Evolutionary conservation across 2,113 vertebrate species (phyloP).

Genomic region (Triplophysa dalaica): DNA sequence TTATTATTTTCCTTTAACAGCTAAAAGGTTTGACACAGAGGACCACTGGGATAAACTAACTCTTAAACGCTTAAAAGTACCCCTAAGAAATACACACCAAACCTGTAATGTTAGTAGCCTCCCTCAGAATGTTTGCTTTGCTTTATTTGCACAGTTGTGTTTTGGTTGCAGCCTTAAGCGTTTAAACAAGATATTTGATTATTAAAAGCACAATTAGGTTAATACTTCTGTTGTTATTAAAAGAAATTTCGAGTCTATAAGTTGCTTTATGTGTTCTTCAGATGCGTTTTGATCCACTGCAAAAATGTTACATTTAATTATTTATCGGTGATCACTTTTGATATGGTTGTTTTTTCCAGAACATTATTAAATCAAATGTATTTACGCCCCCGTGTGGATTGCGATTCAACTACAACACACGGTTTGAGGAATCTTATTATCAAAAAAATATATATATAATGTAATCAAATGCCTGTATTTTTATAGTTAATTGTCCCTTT

Average conservation of each 20-base stretch:
- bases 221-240: background rate
- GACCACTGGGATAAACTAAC: conserved; percentile 41
- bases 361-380: background rate
- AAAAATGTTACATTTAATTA: background rate
- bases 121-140: conserved; percentile 24
- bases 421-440: background rate
- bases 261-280: background rate
- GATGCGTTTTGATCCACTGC: background rate
- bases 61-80: conserved; percentile 39
- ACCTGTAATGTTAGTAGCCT: conserved; percentile 59
- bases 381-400: conserved; percentile 4
- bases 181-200: conserved; percentile 4
- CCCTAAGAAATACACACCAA: conserved; percentile 66
- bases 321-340: background rate
- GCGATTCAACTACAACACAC: background rate
- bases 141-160: conserved; percentile 38
- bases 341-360: too few species aligned
- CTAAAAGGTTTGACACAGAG: background rate
- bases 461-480: too few species aligned
- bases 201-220: background rate
- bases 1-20: background rate
- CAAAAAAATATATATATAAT: too few species aligned
- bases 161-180: conserved; percentile 5
- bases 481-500: too few species aligned
- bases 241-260: background rate